Evolutionary conservation across 2,888 invertebrate species (phyloP), one percentile per base, ranked within the genome.

Genomic region (Troilus luridus): DNA sequence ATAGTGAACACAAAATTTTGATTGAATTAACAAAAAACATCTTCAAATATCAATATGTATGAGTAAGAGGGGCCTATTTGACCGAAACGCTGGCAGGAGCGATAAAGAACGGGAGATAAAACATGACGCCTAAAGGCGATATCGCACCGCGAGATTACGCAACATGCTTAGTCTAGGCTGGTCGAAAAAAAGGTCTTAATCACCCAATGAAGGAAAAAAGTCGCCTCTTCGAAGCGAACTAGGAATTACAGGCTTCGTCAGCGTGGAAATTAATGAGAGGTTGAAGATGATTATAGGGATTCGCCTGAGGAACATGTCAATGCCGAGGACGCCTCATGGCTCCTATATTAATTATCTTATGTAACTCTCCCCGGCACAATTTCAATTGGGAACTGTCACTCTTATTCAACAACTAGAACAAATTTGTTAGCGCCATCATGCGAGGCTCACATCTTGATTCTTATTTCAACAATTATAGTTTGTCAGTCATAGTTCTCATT

Each of bases 381-480:
- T 77, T 77, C 72, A 77, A 77, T 77, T 77, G 72, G 72, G 9
- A 77, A 77, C 72, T 77, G 72, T 77, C 72, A 77, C 17, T 41
- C 17, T 6, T 77, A 41, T 77, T 77, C 7, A 41, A 41, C 41
- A 41, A 41, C 41, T 41, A 27, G 67, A 67, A n/a, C n/a, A n/a
- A 41, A 41, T 41, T 77, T 27, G 72, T 27, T 27, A 72, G 5
- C 24, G 27, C 14, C 6, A 27, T 7, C 72, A 41, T 1, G 72
- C 17, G 72, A 41, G 72, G 8, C 27, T 41, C 11, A 8, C 17
- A 7, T 77, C 72, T 41, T 41, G 41, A 41, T 41, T 41, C 41
- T 77, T 77, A 41, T 17, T 77, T 6, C 72, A 27, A 8, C 67
- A 24, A 24, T 67, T 14, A 24, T 12, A 24, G 12, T 67, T 67